Conservation (phyloP, 2,113 vertebrate genomes). For the Rhynchopsitta pachyrhyncha region DNA sequence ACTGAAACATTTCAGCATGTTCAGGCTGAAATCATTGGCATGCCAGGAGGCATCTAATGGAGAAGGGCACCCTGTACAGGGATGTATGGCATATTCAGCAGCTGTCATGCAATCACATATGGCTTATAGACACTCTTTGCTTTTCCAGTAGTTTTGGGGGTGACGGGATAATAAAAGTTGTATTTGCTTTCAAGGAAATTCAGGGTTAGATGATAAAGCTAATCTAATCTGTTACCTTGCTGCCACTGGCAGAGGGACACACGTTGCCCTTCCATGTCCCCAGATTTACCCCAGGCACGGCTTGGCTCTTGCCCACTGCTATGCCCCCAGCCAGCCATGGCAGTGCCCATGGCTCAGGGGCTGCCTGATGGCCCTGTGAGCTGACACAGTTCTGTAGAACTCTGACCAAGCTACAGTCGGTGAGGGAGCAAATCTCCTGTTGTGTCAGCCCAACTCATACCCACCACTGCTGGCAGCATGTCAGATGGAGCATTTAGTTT, state of each 20-base stretch:
- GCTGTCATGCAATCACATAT: background rate
- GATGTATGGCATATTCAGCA: background rate
- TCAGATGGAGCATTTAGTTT: background rate
- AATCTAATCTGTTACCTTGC: background rate
- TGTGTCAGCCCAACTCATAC: background rate
- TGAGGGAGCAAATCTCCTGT: background rate
- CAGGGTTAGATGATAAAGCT: background rate
- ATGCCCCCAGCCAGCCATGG: background rate
- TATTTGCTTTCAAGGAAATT: background rate
- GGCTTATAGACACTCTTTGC: background rate
- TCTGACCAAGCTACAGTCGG: rapidly evolving
- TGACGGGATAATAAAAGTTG: background rate
- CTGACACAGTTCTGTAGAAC: too few relatives aligned
- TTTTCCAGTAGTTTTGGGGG: background rate
- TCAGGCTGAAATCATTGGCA: conserved; percentile 4
- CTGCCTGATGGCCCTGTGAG: background rate
- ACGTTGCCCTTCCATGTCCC: background rate
- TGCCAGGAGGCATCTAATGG: background rate
- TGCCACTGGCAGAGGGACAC: background rate
- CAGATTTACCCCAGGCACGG: background rate
- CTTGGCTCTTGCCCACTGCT: background rate
- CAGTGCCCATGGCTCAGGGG: rapidly evolving
- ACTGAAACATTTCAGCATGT: conserved; percentile 24
- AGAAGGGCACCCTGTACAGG: background rate
- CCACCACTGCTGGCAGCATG: background rate